Evolutionary conservation across 2,113 vertebrate species (phyloP), one percentile per base, ranked within the genome.

Genomic region (Diphyllodes magnificus): DNA sequence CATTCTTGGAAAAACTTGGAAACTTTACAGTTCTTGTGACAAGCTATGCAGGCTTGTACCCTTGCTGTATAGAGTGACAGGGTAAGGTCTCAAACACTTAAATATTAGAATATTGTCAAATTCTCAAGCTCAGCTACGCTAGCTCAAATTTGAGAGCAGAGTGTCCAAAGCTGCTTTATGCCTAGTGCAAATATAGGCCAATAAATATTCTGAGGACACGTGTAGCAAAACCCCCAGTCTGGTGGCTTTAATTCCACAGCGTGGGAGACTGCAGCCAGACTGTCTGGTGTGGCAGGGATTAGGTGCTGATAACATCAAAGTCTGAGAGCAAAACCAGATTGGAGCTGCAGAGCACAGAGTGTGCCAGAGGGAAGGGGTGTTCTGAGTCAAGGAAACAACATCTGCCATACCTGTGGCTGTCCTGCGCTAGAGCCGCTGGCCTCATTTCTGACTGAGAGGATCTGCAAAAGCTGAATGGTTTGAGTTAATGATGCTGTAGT

Each of bases 201-300:
- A 51, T 92, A 90, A 93, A 88, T 88, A 92, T 81, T 80, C 90
- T 2, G 10, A 93, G 88, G 60, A 61, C 24, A 5, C 9, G 40
- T 28, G 72, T 35, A 86, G 76, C 72, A 90, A 88, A 85, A 64
- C 1, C 31, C 42, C 27, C 82, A 68, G 84, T 24, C 75, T 73
- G 68, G 72, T 92, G 86, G 35, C 60, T 96, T 90, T 93, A 95
- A 93, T 96, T 95, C 91, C 86, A 35, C 86, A 86, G 82, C 4
- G 0, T 63, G 51, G 60, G 82, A 63, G 76, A 77, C 86, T 90
- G 76, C 71, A 93, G 82, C 59, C 82, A 79, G 88, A 37, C 88
- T 95, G 95, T 87, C 90, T 95, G 88, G 47, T 92, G 92, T 77
- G 88, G 76, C 68, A 80, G 86, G 76, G 91, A 95, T 96, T 97